These are phyloP conservation scores for Pachypsylla venusta DNA, from an alignment of 1,140 invertebrate genomes.

Conservation along the genomic window DNA sequence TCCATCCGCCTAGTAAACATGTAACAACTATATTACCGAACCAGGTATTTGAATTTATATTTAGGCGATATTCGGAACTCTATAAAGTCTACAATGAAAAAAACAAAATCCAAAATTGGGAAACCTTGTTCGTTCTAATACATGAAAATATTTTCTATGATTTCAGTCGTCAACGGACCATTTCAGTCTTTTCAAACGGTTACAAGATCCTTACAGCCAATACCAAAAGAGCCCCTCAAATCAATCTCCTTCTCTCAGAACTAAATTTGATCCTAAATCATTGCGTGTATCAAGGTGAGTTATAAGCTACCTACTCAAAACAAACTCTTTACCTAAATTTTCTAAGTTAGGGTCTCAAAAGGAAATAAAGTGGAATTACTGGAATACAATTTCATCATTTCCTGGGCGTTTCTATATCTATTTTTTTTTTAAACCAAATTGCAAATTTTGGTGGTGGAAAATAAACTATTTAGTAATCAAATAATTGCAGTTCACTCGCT, in stretches of 20 bases:
- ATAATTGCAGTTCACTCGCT: too few species aligned
- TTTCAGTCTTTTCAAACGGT: neutral
- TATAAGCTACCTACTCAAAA: too few species aligned
- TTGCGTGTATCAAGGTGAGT: neutral
- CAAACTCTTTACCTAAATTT: too few species aligned
- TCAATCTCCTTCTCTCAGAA: neutral
- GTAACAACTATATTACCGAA: neutral
- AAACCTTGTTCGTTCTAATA: neutral
- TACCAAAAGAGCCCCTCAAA: neutral
- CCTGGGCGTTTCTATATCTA: too few species aligned
- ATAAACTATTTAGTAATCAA: too few species aligned
- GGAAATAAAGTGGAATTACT: too few species aligned
- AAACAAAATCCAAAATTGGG: neutral
- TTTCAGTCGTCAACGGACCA: neutral
- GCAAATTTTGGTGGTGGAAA: too few species aligned
- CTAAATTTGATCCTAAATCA: slow-evolving; percentile 5
- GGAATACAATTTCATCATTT: too few species aligned
- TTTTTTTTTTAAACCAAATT: too few species aligned
- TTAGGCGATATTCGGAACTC: neutral
- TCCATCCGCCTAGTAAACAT: neutral
- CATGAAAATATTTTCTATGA: too few species aligned
- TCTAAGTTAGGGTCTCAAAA: too few species aligned
- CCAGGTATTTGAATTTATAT: neutral
- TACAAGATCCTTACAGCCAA: too few species aligned
- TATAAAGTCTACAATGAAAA: neutral